Percentiles rank a stretch among this genome's conserved stretches.
phyloP scores from a whole-genome alignment of 2,113 vertebrate genomes.

The Pygoscelis antarcticus region DNA sequence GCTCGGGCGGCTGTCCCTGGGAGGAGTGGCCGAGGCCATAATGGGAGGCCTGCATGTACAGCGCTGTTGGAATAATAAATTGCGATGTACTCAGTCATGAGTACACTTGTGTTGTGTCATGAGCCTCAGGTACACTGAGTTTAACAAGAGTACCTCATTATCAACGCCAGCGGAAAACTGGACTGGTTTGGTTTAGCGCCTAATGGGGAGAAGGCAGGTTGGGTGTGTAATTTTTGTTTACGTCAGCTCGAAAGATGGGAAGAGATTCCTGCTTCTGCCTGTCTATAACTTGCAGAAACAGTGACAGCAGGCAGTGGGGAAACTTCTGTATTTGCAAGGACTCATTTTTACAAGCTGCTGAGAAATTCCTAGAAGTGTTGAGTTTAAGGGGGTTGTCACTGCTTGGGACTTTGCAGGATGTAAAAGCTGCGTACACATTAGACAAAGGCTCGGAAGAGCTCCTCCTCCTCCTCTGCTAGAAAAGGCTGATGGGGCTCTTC shows the following conservation, averaged over 20 bases:
- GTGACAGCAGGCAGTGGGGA: neutral
- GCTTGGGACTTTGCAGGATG: neutral
- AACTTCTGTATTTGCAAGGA: no score
- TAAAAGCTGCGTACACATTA: fast-evolving
- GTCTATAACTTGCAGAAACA: neutral
- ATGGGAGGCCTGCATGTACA: neutral
- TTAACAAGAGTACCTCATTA: neutral
- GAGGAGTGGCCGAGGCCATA: neutral
- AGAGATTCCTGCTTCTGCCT: neutral
- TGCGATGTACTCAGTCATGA: fast-evolving
- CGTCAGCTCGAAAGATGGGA: neutral
- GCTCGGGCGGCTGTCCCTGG: neutral
- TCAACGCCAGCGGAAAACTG: no score
- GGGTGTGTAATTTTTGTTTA: neutral
- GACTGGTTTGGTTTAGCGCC: neutral
- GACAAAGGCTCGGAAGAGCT: neutral
- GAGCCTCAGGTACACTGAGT: neutral
- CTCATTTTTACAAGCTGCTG: neutral
- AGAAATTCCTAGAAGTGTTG: neutral
- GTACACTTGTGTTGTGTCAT: fast-evolving
- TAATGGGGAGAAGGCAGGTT: fast-evolving
- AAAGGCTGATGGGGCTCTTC: slow-evolving; percentile 19
- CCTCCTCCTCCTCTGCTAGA: neutral
- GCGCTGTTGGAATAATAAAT: fast-evolving
- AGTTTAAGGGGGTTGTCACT: neutral